Evolutionary conservation across 2,888 invertebrate genomes (phyloP).

Genomic region (Teinopalpus imperialis): DNA sequence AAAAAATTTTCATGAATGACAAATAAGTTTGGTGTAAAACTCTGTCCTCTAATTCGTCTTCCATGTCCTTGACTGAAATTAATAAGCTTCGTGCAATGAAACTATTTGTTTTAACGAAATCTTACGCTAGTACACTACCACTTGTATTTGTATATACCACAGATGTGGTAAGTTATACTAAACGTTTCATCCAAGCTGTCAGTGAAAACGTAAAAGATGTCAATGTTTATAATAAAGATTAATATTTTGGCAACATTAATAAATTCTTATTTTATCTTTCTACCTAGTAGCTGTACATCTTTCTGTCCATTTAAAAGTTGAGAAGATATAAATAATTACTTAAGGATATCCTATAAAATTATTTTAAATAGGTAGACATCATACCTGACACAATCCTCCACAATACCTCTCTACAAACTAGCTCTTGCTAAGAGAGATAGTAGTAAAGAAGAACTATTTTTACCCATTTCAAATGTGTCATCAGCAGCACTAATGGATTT

Average conservation of each 20-base stretch:
- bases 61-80: conserved; percentile 82
- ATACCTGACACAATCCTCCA: too few relatives aligned
- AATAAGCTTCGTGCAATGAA: conserved; percentile 12
- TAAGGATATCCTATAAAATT: too few relatives aligned
- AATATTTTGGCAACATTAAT: too few relatives aligned
- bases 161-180: conserved; percentile 19
- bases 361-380: too few relatives aligned
- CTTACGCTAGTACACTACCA: conserved; percentile 4
- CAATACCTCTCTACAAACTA: too few relatives aligned
- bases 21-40: conserved; percentile 93
- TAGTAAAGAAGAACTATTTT: too few relatives aligned
- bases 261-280: too few relatives aligned
- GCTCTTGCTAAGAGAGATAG: too few relatives aligned
- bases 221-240: too few relatives aligned
- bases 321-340: too few relatives aligned
- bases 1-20: conserved; percentile 92
- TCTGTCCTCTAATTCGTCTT: conserved; percentile 95
- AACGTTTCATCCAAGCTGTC: conserved; percentile 7
- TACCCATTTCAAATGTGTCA: conserved; percentile 78
- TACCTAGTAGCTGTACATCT: too few relatives aligned
- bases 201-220: background rate
- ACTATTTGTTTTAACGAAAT: conserved; percentile 25
- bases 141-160: conserved; percentile 25
- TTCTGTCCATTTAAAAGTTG: too few relatives aligned
- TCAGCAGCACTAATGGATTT: conserved; percentile 84